Evolutionary conservation across 2,797 vertebrate species (phyloP).

Genomic region (Sebastes itinus): DNA sequence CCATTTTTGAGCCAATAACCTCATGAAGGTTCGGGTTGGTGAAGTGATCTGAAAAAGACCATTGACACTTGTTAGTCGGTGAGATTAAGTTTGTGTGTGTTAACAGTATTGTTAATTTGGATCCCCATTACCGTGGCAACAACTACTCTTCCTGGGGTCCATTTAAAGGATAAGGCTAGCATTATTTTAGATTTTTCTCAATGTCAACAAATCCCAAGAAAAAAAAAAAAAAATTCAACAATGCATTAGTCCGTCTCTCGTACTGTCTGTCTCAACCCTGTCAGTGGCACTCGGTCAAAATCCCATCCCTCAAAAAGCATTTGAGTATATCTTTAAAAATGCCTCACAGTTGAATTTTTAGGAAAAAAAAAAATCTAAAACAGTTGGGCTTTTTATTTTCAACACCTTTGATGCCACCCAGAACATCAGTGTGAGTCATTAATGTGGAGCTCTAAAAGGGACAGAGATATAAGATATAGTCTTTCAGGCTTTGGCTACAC

Average conservation of each 20-base stretch:
- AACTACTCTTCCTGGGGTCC: neutral
- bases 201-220: neutral
- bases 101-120: neutral
- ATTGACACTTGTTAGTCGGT: neutral
- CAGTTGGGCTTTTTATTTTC: too few relatives aligned
- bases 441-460: too few relatives aligned
- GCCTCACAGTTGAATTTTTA: neutral
- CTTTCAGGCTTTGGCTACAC: neutral
- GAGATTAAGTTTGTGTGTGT: neutral
- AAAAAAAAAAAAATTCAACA: neutral
- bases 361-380: neutral
- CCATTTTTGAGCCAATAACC: conserved; percentile 44
- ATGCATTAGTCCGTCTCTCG: neutral
- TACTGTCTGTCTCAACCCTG: neutral
- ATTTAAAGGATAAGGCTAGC: neutral
- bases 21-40: conserved; percentile 64
- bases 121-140: neutral
- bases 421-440: too few relatives aligned
- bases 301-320: neutral
- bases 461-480: too few relatives aligned
- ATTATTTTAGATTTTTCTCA: neutral
- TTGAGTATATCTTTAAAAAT: neutral
- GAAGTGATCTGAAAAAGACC: conserved; percentile 79
- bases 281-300: neutral
- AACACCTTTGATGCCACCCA: too few relatives aligned